Evolutionary conservation across 2,113 vertebrate species (phyloP).

Genomic region (Nipponia nippon): DNA sequence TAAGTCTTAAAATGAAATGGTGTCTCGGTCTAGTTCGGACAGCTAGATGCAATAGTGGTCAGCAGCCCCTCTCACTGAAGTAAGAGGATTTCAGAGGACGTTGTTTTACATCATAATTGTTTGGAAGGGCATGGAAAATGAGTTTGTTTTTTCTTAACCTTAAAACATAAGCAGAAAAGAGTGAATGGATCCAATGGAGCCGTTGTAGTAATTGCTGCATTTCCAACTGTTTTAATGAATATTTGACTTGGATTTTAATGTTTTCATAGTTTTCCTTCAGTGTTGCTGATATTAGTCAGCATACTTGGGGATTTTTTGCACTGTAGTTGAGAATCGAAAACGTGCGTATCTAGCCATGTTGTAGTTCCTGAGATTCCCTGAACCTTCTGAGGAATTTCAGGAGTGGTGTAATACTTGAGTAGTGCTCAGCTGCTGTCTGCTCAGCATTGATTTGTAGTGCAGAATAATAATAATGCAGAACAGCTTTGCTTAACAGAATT

Average conservation of each 20-base stretch:
- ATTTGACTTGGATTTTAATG: neutral
- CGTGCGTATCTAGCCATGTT: rapidly evolving
- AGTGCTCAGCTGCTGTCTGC: neutral
- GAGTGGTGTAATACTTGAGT: rapidly evolving
- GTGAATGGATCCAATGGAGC: neutral
- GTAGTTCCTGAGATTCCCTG: neutral
- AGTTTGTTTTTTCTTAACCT: neutral
- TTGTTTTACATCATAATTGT: neutral
- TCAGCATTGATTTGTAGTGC: neutral
- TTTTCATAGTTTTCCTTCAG: neutral
- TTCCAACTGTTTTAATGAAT: neutral
- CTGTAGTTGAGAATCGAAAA: neutral
- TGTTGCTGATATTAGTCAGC: neutral
- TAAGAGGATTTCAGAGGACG: neutral
- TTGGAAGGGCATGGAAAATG: neutral
- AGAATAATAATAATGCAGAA: neutral
- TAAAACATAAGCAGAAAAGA: neutral
- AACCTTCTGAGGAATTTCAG: neutral
- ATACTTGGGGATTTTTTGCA: neutral
- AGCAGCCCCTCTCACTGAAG: neutral
- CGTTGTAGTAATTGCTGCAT: neutral
- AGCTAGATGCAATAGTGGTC: neutral
- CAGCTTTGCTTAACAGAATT: neutral
- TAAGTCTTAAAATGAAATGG: neutral
- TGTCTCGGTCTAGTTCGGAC: neutral